Evolutionary conservation across 2,113 vertebrate genomes (phyloP), one percentile per base, ranked within the genome.

Genomic region (Propithecus coquereli): DNA sequence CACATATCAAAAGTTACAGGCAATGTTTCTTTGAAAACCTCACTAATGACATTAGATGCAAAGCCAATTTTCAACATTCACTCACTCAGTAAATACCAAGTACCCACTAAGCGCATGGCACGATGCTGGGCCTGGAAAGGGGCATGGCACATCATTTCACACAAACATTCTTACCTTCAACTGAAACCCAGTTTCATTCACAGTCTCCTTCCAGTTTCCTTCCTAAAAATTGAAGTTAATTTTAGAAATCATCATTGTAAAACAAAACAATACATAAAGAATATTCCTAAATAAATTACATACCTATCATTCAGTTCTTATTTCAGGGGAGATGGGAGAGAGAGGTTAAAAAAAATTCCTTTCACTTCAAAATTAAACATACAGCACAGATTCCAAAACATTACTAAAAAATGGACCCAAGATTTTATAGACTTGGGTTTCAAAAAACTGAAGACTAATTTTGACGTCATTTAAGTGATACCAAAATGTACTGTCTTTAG

Each of bases 121-220:
- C 30, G n/a, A 8, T 71, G 18, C 63, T 74, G 23, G n/a, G 23
- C 85, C 82, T 30, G 0, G 76, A 70, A 96, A 90, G 9, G 23
- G 32, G 45, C 5, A 18, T 1, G 30, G 6, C 9, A 74, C 71
- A 89, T 59, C 32, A 76, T 45, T 94, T 84, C 86, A 94, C 0
- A 80, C 2, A 89, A 93, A 89, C 47, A 87, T 30, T 52, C 97
- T 97, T 99, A 99, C 99, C 99, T 99, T 99, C 34, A 99, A 98
- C 92, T 99, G 99, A 98, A 99, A 99, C 85, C 99, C 99, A 37
- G 99, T 99, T 95, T 99, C 99, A 98, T 98, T 99, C 86, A 99
- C 99, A 43, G 98, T 98, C 94, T 99, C 99, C 96, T 99, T 99
- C 99, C 99, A 99, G 96, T 99, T 99, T 80, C 98, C 97, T 98